A percentile compares a stretch with the other conserved stretches of the same genome.
Evolutionary conservation across 2,113 vertebrate species (phyloP).

Genomic region (Nothocercus nigrocapillus): DNA sequence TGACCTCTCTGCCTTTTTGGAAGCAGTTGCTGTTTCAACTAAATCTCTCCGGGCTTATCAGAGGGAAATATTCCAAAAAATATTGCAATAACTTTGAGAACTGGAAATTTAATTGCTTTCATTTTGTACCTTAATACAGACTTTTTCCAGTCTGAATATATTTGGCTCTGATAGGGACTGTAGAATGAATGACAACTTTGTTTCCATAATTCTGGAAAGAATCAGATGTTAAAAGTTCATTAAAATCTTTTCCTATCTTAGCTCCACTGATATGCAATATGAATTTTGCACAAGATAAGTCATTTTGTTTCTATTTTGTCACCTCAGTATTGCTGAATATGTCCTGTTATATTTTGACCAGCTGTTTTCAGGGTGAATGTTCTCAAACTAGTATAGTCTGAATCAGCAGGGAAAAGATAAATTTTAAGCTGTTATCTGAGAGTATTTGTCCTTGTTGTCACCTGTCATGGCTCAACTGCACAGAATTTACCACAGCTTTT

Average conservation of each 20-base stretch:
- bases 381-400: neutral
- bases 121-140: conserved; percentile 23
- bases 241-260: conserved; percentile 12
- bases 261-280: neutral
- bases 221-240: conserved; percentile 27
- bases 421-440: neutral
- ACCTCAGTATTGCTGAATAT: neutral
- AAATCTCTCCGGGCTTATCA: neutral
- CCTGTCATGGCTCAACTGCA: neutral
- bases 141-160: conserved; percentile 26
- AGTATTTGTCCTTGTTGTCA: neutral
- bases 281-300: neutral
- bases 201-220: conserved; percentile 45
- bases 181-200: conserved; percentile 34
- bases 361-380: neutral
- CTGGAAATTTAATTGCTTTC: conserved; percentile 43
- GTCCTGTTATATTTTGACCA: neutral
- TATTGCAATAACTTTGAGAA: conserved; percentile 27
- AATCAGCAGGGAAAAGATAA: neutral
- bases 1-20: conserved; percentile 1
- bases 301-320: neutral
- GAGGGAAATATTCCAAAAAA: conserved; percentile 26
- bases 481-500: neutral
- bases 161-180: conserved; percentile 9
- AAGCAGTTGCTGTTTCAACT: neutral